These are phyloP conservation scores for Yponomeuta cagnagella DNA, from an alignment of 2,888 invertebrate species.

Conservation along the genomic window DNA sequence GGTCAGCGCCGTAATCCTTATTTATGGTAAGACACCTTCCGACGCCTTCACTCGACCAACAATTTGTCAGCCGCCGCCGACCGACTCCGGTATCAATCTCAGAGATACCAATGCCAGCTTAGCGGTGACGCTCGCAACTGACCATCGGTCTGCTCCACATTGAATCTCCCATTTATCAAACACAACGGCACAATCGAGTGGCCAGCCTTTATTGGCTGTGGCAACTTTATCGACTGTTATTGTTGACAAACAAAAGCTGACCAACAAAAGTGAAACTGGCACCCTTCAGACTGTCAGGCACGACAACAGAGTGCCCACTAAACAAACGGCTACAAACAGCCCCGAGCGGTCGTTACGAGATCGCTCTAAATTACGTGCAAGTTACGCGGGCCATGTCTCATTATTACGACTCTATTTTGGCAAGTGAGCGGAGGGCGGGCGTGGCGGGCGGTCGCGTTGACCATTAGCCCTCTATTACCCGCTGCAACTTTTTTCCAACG, in stretches of 20 bases:
- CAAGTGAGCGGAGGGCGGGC: constrained; percentile 68
- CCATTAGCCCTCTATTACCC: constrained; percentile 56
- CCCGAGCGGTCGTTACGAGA: constrained; percentile 51
- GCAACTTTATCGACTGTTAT: constrained; percentile 44
- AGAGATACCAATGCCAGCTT: constrained; percentile 24
- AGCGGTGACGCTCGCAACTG: constrained; percentile 20
- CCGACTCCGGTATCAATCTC: constrained; percentile 63
- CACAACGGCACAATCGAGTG: constrained; percentile 34
- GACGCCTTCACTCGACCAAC: constrained; percentile 65
- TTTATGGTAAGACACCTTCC: constrained; percentile 72
- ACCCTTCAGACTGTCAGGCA: constrained; percentile 44
- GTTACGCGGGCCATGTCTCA: constrained; percentile 68
- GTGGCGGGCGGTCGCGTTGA: constrained; percentile 51
- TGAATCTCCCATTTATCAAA: constrained; percentile 34
- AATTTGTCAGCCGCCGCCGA: constrained; percentile 61
- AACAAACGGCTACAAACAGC: constrained; percentile 40
- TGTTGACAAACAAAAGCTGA: constrained; percentile 50
- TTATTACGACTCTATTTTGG: constrained; percentile 73
- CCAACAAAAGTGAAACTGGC: constrained; percentile 66
- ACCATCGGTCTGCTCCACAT: constrained; percentile 30
- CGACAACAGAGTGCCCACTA: constrained; percentile 46
- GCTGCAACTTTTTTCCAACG: constrained; percentile 55
- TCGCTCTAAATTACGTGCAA: constrained; percentile 64
- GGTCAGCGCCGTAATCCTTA: constrained; percentile 70
- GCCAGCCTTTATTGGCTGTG: constrained; percentile 41